Evolutionary conservation across 2,888 invertebrate genomes (phyloP).

Genomic region (Stegophylla sp.): DNA sequence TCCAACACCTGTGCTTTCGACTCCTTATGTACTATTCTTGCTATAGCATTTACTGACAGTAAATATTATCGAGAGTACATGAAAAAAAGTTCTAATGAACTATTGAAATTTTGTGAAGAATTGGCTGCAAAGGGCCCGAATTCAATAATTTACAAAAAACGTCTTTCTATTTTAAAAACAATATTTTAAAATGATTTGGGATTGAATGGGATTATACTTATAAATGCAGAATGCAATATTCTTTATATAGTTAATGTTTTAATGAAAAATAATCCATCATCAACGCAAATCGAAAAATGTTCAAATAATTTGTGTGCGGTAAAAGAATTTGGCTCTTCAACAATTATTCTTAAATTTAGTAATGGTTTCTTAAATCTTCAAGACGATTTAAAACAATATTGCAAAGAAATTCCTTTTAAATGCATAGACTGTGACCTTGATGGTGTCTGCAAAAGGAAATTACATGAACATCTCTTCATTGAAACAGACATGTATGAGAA

Average conservation of each 20-base stretch:
- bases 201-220: not conserved
- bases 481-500: too few species aligned
- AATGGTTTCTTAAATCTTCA: slow-evolving; percentile 6
- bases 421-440: too few species aligned
- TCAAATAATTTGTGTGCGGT: not conserved
- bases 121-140: not conserved
- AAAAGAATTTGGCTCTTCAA: not conserved
- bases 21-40: not conserved
- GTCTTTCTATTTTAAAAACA: not conserved
- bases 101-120: slow-evolving; percentile 1
- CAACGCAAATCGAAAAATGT: not conserved
- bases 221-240: slow-evolving; percentile 1
- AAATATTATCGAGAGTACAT: not conserved
- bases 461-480: too few species aligned
- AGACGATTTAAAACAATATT: not conserved
- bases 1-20: slow-evolving; percentile 11
- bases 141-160: not conserved
- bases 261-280: slow-evolving; percentile 1
- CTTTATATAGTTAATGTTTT: not conserved
- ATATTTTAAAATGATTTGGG: not conserved
- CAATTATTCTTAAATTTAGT: slow-evolving; percentile 4
- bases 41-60: slow-evolving; percentile 4
- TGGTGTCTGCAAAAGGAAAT: too few species aligned
- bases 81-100: not conserved
- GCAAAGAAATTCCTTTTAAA: not conserved